Evolutionary conservation across 2,113 vertebrate species (phyloP).

Genomic region (Stigmatopora argus): DNA sequence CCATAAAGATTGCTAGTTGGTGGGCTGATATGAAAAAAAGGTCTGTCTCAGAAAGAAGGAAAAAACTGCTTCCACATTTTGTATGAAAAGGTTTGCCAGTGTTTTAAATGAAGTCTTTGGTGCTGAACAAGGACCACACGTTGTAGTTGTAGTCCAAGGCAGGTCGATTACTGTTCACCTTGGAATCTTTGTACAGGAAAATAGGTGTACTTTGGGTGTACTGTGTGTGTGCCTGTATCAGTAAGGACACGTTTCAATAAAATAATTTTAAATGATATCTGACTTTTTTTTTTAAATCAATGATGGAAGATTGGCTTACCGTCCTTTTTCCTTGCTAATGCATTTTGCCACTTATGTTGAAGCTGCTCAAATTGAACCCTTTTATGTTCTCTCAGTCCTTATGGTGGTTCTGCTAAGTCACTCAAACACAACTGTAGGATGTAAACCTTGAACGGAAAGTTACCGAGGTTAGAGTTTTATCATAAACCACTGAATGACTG

Average conservation of each 20-base stretch:
- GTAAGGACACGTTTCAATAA: conserved; percentile 1
- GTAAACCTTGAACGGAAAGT: too few relatives aligned
- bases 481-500: too few relatives aligned
- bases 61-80: conserved; percentile 23
- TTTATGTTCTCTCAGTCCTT: too few relatives aligned
- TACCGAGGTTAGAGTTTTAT: too few relatives aligned
- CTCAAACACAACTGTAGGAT: too few relatives aligned
- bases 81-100: conserved; percentile 32
- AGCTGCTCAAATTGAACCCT: too few relatives aligned
- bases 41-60: conserved; percentile 29
- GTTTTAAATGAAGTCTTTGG: conserved; percentile 43
- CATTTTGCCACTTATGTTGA: too few relatives aligned
- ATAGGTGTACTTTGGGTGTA: conserved; percentile 44
- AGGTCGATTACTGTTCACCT: conserved; percentile 25
- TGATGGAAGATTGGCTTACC: too few relatives aligned
- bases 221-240: conserved; percentile 5
- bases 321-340: too few relatives aligned
- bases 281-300: too few relatives aligned
- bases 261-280: too few relatives aligned
- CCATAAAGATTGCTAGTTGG: conserved; percentile 40
- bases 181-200: conserved; percentile 36
- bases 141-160: conserved; percentile 50
- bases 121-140: conserved; percentile 25
- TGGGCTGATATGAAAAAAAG: conserved; percentile 27
- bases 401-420: too few relatives aligned